phyloP scores from a whole-genome alignment of 2,113 vertebrate species.

The Oncorhynchus gorbuscha region DNA sequence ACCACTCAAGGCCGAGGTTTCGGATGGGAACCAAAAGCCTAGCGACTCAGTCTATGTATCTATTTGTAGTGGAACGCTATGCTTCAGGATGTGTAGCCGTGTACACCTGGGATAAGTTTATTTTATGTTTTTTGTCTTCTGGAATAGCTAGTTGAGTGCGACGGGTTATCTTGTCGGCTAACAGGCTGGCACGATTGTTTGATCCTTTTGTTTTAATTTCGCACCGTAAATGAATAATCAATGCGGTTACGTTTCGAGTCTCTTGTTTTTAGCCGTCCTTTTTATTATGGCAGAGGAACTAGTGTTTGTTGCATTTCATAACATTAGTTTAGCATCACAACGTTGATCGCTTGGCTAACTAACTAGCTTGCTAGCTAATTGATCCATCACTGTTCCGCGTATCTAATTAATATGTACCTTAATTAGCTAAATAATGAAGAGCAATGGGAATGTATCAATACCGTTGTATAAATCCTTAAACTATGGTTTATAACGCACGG shows the following conservation, averaged over 20 bases:
- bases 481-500: neutral
- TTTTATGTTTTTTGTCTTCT: neutral
- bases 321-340: slow-evolving; percentile 10
- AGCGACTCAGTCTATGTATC: slow-evolving; percentile 19
- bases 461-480: neutral
- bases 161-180: slow-evolving; percentile 26
- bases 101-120: neutral
- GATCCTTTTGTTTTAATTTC: slow-evolving; percentile 19
- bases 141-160: slow-evolving; percentile 57
- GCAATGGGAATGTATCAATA: neutral
- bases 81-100: neutral
- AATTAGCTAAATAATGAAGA: slow-evolving; percentile 60
- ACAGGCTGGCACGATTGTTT: neutral
- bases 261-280: neutral
- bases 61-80: neutral
- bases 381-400: slow-evolving; percentile 60
- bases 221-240: slow-evolving; percentile 22
- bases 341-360: slow-evolving; percentile 48
- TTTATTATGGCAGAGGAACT: neutral
- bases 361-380: slow-evolving; percentile 75
- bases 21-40: slow-evolving; percentile 29
- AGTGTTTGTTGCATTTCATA: neutral
- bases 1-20: slow-evolving; percentile 74
- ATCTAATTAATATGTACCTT: slow-evolving; percentile 74
- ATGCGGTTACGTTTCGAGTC: neutral